These are phyloP conservation scores for Pseudococcus longispinus DNA, from an alignment of 2,888 invertebrate genomes.

Conservation along the genomic window DNA sequence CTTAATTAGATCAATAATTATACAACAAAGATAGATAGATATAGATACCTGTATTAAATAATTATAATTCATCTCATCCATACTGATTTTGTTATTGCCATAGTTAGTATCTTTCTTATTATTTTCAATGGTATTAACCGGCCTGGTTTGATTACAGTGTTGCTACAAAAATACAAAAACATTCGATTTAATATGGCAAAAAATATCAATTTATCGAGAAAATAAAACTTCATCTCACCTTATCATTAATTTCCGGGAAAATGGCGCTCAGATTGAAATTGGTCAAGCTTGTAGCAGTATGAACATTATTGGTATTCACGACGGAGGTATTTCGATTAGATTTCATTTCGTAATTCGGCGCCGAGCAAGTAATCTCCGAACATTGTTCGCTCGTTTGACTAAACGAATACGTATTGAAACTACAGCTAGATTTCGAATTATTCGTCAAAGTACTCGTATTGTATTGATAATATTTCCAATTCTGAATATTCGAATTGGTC, in stretches of 20 bases:
- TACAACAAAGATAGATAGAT: neutral
- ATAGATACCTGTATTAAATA: constrained; percentile 40
- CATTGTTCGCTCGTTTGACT: constrained; percentile 7
- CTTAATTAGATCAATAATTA: too few species aligned
- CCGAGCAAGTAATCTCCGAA: neutral
- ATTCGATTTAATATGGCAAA: neutral
- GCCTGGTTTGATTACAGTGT: constrained; percentile 16
- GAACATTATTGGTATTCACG: constrained; percentile 12
- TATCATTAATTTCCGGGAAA: constrained; percentile 81
- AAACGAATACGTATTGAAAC: constrained; percentile 46
- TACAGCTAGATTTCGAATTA: constrained; percentile 36
- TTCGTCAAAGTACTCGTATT: neutral
- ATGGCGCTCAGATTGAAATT: constrained; percentile 85
- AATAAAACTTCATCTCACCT: constrained; percentile 61
- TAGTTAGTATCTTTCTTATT: constrained; percentile 47
- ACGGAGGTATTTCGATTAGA: constrained; percentile 23
- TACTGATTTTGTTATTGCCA: neutral
- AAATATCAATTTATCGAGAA: neutral
- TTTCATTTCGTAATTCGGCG: constrained; percentile 46
- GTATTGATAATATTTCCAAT: constrained; percentile 34
- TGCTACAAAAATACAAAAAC: constrained; percentile 31
- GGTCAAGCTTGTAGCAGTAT: constrained; percentile 68
- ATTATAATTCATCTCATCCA: constrained; percentile 51
- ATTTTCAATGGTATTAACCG: constrained; percentile 41
- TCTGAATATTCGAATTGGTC: neutral